Conservation (phyloP, 2,797 vertebrate species). For the Pangasius sanitwongsei region DNA sequence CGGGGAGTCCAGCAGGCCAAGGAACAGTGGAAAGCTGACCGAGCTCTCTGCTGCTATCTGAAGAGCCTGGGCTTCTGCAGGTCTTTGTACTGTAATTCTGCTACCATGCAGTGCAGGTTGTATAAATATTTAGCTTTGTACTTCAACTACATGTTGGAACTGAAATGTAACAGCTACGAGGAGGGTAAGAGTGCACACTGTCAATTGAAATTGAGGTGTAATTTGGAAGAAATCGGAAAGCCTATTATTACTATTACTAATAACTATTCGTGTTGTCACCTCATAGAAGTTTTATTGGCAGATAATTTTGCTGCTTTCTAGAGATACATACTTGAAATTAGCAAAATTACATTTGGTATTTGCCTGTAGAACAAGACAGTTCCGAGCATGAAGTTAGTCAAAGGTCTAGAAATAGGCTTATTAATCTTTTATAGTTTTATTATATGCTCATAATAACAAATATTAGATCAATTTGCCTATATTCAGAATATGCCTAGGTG, state of each 20-base stretch:
- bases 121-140: too few species aligned
- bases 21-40: constrained; percentile 66
- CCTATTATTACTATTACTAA: not conserved
- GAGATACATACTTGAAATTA: not conserved
- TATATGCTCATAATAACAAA: not conserved
- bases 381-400: not conserved
- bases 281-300: not conserved
- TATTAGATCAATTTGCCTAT: not conserved
- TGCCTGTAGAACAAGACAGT: not conserved
- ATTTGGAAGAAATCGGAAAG: not conserved
- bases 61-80: constrained; percentile 79
- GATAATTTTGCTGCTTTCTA: not conserved
- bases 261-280: not conserved
- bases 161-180: not conserved
- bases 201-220: not conserved
- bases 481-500: not conserved
- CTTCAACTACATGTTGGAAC: not conserved
- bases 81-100: constrained; percentile 51
- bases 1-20: constrained; percentile 61
- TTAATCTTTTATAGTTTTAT: not conserved
- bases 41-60: constrained; percentile 70
- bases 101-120: not conserved
- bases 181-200: not conserved
- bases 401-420: not conserved
- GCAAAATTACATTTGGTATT: not conserved